Conservation (phyloP, 2,113 vertebrate species). For the Alethe diademata region DNA sequence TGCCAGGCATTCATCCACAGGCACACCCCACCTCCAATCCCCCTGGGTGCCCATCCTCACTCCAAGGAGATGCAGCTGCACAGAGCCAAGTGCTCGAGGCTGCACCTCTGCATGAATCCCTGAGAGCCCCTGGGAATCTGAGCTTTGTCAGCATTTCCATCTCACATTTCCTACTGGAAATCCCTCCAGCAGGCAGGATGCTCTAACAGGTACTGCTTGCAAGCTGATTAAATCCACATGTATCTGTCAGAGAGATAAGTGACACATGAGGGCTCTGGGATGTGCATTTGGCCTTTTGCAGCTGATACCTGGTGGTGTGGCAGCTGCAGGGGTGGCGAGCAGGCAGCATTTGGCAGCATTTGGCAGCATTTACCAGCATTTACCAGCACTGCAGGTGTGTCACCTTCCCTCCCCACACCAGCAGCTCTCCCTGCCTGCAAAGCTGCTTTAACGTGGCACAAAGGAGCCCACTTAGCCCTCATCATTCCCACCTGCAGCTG, state of each 20-base stretch:
- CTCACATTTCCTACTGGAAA: slow-evolving; percentile 77
- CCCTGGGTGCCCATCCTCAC: neutral
- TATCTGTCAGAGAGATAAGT: slow-evolving; percentile 61
- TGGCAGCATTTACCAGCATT: too few species aligned
- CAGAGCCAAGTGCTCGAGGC: neutral
- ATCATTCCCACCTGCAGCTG: neutral
- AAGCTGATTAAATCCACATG: slow-evolving; percentile 72
- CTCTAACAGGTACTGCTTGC: slow-evolving; percentile 62
- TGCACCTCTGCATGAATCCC: slow-evolving; percentile 55
- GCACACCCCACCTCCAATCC: neutral
- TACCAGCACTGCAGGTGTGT: accelerated
- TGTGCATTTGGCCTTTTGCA: slow-evolving; percentile 2
- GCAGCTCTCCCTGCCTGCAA: neutral
- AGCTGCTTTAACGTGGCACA: neutral
- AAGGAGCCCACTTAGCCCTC: neutral
- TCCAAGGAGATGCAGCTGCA: neutral
- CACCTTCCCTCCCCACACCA: neutral
- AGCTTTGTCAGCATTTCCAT: slow-evolving; percentile 64
- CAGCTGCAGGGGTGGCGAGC: neutral
- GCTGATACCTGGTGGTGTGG: accelerated
- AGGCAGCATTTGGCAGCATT: neutral
- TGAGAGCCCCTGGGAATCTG: slow-evolving; percentile 54
- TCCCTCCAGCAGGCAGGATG: slow-evolving; percentile 72
- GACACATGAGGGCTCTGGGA: slow-evolving; percentile 31
- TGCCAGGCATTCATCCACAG: neutral